Evolutionary conservation across 2,797 vertebrate genomes (phyloP), one percentile per base, ranked within the genome.

Genomic region (Rousettus madagascariensis): DNA sequence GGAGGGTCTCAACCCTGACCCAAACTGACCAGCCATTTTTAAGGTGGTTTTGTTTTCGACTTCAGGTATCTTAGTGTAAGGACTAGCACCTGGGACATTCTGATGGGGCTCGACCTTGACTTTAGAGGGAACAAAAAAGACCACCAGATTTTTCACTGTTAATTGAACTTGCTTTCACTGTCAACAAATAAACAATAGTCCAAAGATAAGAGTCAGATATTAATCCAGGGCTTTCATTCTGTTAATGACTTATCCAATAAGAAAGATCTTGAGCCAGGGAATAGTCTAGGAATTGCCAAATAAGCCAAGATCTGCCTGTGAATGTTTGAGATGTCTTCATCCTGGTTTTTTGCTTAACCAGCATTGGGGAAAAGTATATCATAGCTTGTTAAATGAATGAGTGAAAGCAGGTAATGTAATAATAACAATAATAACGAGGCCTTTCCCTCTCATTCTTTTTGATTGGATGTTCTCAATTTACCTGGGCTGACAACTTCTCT

Each of bases 11-110:
- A 96, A 87, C 19, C 33, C 74, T 96, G 96, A 96, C 82, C 93
- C 0, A 11, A 93, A 90, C n/a, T 93, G 92, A 96, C 95, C 93
- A 98, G 93, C 74, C 66, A 88, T 79, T 97, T 95, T 91, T 91
- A 84, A 95, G 94, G 78, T 92, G 82, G 88, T 97, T 97, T 96
- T 97, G 95, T 95, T 97, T 98, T 93, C 55, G 43, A 5, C 16
- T 65, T 61, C 93, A 91, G 93, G 82, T 63, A 79, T 87, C 19
- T 95, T 33, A 66, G 28, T 95, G 84, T 71, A 80, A 96, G 61
- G 89, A 95, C 20, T 10, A 61, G 72, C 96, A n/a, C 89, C 79
- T 80, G 84, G 71, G 85, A 83, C 80, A 49, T 95, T 77, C 95
- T 94, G 43, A 55, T 75, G 51, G 71, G 36, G 41, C 16, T 61